phyloP scores from a whole-genome alignment of 1,140 invertebrate species.

The Chymomyza costata region DNA sequence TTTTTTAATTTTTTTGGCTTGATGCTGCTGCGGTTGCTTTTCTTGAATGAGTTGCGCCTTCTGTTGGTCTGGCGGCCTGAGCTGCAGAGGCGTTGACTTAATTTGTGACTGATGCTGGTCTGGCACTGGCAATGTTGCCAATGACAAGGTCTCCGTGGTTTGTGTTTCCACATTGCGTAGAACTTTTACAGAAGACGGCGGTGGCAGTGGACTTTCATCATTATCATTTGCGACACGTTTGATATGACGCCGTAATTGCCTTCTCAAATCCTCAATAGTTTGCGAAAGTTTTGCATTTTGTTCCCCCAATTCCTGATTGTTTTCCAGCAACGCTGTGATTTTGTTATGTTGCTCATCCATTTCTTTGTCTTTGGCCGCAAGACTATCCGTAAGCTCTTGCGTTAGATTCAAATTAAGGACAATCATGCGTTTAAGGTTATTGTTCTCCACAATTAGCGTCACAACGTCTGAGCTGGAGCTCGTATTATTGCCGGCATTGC shows the following conservation, averaged over 20 bases:
- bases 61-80: constrained; percentile 2
- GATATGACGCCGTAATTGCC: constrained; percentile 31
- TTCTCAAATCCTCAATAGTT: constrained; percentile 38
- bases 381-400: constrained; percentile 84
- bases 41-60: too few relatives aligned
- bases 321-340: constrained; percentile 28
- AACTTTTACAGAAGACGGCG: constrained; percentile 31
- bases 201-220: constrained; percentile 29
- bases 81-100: background rate
- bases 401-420: constrained; percentile 84
- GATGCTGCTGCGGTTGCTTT: background rate
- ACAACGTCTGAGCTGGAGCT: constrained; percentile 34
- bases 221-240: constrained; percentile 34
- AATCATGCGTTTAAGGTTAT: constrained; percentile 75
- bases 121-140: background rate
- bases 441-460: constrained; percentile 54
- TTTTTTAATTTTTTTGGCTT: too few relatives aligned
- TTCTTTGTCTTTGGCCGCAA: constrained; percentile 82
- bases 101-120: constrained; percentile 1
- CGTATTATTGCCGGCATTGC: constrained; percentile 2
- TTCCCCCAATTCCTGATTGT: constrained; percentile 36
- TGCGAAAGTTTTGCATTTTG: constrained; percentile 16
- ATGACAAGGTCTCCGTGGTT: constrained; percentile 26
- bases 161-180: constrained; percentile 41
- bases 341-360: constrained; percentile 63